Conservation (phyloP, 2,113 vertebrate species). For the Phylloscopus whistleri region DNA sequence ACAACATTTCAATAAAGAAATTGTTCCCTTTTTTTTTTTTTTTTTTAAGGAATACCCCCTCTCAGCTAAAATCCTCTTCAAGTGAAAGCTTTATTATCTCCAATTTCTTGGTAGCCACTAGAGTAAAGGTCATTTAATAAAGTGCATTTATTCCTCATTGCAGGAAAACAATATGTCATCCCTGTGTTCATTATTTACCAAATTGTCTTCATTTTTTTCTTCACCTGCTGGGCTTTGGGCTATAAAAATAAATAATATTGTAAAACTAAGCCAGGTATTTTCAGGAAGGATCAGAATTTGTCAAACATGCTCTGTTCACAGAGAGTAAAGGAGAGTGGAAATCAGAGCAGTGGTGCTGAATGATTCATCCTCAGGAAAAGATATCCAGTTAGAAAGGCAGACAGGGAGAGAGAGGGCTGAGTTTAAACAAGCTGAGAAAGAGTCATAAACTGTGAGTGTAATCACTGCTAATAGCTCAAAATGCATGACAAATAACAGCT, state of each 20-base stretch:
- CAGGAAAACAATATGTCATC: constrained; percentile 77
- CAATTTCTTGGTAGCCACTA: constrained; percentile 72
- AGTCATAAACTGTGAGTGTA: constrained; percentile 1
- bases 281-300: constrained; percentile 56
- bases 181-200: constrained; percentile 76
- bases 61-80: constrained; percentile 64
- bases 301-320: constrained; percentile 28
- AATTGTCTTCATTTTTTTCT: constrained; percentile 79
- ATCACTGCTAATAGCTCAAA: constrained; percentile 27
- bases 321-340: not conserved
- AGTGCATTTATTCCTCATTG: constrained; percentile 74
- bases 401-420: not conserved
- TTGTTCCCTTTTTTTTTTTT: not conserved
- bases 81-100: constrained; percentile 75
- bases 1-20: constrained; percentile 56
- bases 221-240: constrained; percentile 67
- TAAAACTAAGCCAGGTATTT: constrained; percentile 63
- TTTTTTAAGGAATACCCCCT: constrained; percentile 6
- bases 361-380: constrained; percentile 25
- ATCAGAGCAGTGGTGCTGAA: not conserved
- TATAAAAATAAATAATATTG: constrained; percentile 75
- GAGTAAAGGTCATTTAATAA: constrained; percentile 79
- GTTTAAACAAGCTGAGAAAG: constrained; percentile 29
- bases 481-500: not conserved
- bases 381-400: not conserved